Base-by-base conservation (phyloP, 2,797 vertebrate genomes). In the Botia kubotai region DNA sequence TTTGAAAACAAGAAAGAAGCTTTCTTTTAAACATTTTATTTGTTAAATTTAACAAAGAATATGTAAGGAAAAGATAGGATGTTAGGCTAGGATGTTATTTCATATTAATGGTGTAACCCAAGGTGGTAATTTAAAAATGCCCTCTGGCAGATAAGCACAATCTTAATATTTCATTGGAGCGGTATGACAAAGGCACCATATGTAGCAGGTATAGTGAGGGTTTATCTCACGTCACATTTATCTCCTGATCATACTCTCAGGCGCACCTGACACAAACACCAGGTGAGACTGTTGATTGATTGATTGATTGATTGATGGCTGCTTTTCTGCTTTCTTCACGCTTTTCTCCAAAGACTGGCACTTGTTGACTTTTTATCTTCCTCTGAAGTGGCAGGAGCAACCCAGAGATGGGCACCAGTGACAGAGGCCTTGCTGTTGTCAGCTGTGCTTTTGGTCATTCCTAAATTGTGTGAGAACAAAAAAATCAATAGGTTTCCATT, bases 401-500 rank as follows among this genome's bases (percentile, higher is more conserved):
- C 84, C 78, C 82, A 81, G 80, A 90, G 88, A 90, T 91, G 89
- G 88, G 81, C 83, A 87, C 84, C 88, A 88, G 89, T 89, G 93
- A 92, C 91, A 88, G 82, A 26, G 58, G 19, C 57, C 70, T 48
- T 23, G 12, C 26, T 21, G 10, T 46, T 11, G 83, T 86, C 88
- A 46, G 84, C 73, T 2, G 17, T 72, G 69, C 50, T 55, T 87
- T 89, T 86, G 10, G 93, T 95, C 92, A 92, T 94, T 95, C 93
- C 90, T 91, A 80, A 86, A 76, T 68, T 68, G 70, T 84, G 79
- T 83, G 80, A 78, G 67, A 79, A 75, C 79, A 87, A 90, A 95
- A 46, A 97, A 98, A 98, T 99, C 98, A 96, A 98, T 99, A 97
- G 93, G 95, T 97, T 98, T 98, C 97, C 96, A 98, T 99, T 98